Conservation (phyloP, 2,113 vertebrate species). For the Micromys minutus region DNA sequence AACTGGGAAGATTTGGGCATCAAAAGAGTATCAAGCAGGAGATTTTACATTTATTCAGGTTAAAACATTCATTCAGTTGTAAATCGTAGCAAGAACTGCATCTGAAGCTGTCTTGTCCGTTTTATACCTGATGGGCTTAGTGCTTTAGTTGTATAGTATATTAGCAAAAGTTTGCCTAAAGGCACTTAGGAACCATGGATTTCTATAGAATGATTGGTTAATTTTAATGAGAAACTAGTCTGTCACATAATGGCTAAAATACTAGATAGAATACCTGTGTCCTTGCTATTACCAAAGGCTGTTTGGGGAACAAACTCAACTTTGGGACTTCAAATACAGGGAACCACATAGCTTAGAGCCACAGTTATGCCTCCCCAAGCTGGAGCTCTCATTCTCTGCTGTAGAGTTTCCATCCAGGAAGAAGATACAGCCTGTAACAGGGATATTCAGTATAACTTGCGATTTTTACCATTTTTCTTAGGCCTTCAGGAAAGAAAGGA, state of each 20-base stretch:
- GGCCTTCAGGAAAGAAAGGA: slow-evolving; percentile 97
- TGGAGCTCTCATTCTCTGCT: background rate
- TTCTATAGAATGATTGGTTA: background rate
- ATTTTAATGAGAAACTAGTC: slow-evolving; percentile 30
- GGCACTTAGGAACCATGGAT: background rate
- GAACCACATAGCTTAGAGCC: background rate
- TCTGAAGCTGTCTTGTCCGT: background rate
- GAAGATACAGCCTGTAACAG: background rate
- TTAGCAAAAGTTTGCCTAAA: slow-evolving; percentile 4
- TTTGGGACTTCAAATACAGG: background rate
- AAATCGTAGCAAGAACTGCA: slow-evolving; percentile 25
- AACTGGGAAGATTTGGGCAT: background rate
- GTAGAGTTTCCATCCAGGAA: background rate
- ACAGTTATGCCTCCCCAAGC: background rate
- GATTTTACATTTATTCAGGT: background rate
- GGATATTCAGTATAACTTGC: background rate
- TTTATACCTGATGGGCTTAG: slow-evolving; percentile 2
- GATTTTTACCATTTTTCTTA: slow-evolving; percentile 74
- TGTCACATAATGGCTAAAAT: slow-evolving; percentile 22
- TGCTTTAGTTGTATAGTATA: background rate
- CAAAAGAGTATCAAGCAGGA: background rate
- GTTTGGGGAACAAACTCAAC: background rate
- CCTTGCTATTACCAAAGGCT: background rate
- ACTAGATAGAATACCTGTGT: background rate
- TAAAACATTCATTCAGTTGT: slow-evolving; percentile 23